These are phyloP conservation scores for Plagodis dolabraria DNA, from an alignment of 2,888 invertebrate species.

Conservation along the genomic window DNA sequence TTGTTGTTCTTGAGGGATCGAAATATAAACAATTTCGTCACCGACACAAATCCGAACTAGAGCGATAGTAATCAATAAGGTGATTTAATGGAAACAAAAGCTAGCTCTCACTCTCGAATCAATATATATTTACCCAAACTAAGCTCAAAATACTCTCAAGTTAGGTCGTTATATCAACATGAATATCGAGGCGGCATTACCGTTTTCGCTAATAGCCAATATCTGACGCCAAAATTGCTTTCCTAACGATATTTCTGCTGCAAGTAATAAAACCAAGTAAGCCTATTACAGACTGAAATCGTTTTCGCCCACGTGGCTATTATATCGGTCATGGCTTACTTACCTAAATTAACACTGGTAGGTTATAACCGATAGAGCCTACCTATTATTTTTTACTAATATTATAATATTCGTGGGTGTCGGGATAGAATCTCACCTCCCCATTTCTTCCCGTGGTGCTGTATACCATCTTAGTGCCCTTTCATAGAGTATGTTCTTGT, in stretches of 20 bases:
- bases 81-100: not conserved
- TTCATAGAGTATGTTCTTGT: no score
- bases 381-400: no score
- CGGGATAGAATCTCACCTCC: no score
- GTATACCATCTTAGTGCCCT: no score
- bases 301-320: conserved; percentile 62
- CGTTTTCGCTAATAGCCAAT: conserved; percentile 80
- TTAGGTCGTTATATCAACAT: conserved; percentile 61
- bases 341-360: conserved; percentile 19
- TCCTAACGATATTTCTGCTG: conserved; percentile 81
- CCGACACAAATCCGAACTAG: no score
- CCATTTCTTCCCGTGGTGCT: no score
- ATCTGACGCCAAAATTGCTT: conserved; percentile 81
- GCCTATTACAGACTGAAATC: conserved; percentile 71
- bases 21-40: no score
- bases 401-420: not conserved
- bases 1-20: no score
- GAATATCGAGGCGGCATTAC: conserved; percentile 77
- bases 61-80: no score
- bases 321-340: conserved; percentile 47
- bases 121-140: conserved; percentile 20
- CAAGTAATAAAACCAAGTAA: conserved; percentile 79
- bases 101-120: conserved; percentile 17
- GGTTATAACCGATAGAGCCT: not conserved
- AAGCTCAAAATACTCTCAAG: conserved; percentile 64